A percentile compares a stretch with the other conserved stretches of the same genome.
Evolutionary conservation across 2,888 invertebrate species (phyloP).

Genomic region (Pseudanteris insignis): DNA sequence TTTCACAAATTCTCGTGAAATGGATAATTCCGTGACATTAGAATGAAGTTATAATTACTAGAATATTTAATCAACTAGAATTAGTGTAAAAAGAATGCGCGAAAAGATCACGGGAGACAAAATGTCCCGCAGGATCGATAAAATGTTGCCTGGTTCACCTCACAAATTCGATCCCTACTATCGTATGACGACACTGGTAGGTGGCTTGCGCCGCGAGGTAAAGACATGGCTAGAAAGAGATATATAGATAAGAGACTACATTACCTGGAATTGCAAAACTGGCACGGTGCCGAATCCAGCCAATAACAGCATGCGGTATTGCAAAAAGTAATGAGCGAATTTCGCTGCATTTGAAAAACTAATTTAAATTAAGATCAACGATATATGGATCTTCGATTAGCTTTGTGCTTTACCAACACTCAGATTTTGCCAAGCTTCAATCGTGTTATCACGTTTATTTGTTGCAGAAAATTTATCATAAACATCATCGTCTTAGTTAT

Average conservation of each 20-base stretch:
- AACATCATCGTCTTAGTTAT: no score
- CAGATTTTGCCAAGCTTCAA: no score
- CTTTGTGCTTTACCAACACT: no score
- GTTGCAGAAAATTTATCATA: no score
- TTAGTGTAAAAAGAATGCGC: conserved; percentile 5
- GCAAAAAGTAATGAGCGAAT: conserved; percentile 9
- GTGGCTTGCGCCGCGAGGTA: conserved; percentile 19
- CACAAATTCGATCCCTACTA: conserved; percentile 36
- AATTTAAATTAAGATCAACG: no score
- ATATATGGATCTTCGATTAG: no score
- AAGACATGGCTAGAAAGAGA: neutral
- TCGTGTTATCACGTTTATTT: no score
- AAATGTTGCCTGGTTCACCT: conserved; percentile 32
- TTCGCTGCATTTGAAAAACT: no score
- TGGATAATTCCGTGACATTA: no score
- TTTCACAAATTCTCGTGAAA: no score
- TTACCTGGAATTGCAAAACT: conserved; percentile 33
- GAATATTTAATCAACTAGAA: neutral
- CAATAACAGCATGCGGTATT: conserved; percentile 21
- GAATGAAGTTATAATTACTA: no score
- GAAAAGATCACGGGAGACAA: conserved; percentile 24
- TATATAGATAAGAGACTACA: conserved; percentile 2
- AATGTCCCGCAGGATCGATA: conserved; percentile 38
- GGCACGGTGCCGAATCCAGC: conserved; percentile 23
- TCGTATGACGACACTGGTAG: conserved; percentile 37